A percentile compares a stretch with the other conserved stretches of the same genome.
phyloP scores from a whole-genome alignment of 1,140 invertebrate species.

The Riptortus pedestris region DNA sequence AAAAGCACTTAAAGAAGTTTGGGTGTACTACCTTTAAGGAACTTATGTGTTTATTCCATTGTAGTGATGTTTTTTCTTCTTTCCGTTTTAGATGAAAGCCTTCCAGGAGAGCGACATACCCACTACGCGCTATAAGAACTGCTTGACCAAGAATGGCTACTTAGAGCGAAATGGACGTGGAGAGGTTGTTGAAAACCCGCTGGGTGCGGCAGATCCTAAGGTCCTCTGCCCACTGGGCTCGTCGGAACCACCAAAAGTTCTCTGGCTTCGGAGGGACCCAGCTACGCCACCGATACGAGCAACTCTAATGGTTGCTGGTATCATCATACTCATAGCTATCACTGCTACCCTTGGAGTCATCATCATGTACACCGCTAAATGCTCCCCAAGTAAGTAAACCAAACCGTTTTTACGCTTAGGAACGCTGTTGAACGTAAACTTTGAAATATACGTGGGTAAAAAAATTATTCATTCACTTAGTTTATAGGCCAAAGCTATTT shows the following conservation, averaged over 20 bases:
- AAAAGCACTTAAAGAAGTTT: too few species aligned
- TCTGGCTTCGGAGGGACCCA: conserved; percentile 21
- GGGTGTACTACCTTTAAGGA: too few species aligned
- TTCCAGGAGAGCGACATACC: not conserved
- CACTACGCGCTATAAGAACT: conserved; percentile 4
- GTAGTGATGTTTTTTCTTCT: too few species aligned
- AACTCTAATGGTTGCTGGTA: conserved; percentile 19
- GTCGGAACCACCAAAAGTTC: conserved; percentile 12
- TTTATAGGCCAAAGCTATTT: too few species aligned
- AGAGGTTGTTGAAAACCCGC: conserved; percentile 25
- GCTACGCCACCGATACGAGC: conserved; percentile 10
- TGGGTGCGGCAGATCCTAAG: conserved; percentile 12
- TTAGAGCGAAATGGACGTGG: conserved; percentile 4
- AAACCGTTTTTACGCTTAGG: not conserved
- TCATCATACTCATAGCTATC: conserved; percentile 26
- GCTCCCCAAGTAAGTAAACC: conserved; percentile 12
- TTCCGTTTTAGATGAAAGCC: conserved; percentile 3
- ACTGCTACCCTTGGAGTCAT: conserved; percentile 20
- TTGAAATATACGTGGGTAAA: not conserved
- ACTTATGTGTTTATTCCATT: too few species aligned
- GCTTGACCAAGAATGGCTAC: conserved; percentile 17
- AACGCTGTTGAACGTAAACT: not conserved
- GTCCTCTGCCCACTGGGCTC: conserved; percentile 1
- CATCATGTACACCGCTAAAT: conserved; percentile 7
- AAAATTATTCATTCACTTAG: too few species aligned